These are phyloP conservation scores for Rhinogobius similis DNA, from an alignment of 2,113 vertebrate genomes.

Conservation along the genomic window DNA sequence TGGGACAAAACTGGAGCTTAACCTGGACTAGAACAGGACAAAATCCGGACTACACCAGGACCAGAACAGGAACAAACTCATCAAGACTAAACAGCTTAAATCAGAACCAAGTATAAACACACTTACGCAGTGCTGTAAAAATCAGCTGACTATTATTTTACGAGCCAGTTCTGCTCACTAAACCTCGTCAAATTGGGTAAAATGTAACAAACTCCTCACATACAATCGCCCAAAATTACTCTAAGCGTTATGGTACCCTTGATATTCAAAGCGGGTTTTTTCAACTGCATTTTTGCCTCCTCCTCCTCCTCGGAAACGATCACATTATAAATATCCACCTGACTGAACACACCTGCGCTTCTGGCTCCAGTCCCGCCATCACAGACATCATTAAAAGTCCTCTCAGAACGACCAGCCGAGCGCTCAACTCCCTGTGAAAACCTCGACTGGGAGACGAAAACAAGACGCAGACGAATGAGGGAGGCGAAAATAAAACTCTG, in stretches of 20 bases:
- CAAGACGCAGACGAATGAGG: background rate
- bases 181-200: too few relatives aligned
- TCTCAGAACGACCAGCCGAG: slow-evolving; percentile 4
- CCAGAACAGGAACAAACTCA: too few relatives aligned
- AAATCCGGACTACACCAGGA: too few relatives aligned
- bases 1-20: too few relatives aligned
- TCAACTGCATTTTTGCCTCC: slow-evolving; percentile 4
- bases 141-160: background rate
- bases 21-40: too few relatives aligned
- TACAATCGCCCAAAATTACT: background rate
- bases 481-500: too few relatives aligned
- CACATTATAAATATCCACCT: slow-evolving; percentile 49
- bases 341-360: slow-evolving; percentile 61
- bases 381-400: slow-evolving; percentile 19
- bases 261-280: background rate
- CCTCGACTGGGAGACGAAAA: background rate
- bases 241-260: background rate
- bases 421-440: background rate
- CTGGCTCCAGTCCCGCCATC: slow-evolving; percentile 35
- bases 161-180: background rate
- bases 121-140: background rate
- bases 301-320: slow-evolving; percentile 24
- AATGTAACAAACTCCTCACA: background rate
- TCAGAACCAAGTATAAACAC: too few relatives aligned
- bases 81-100: too few relatives aligned